Evolutionary conservation across 2,797 vertebrate species (phyloP), one percentile per base, ranked within the genome.

Genomic region (Eulemur albifrons): DNA sequence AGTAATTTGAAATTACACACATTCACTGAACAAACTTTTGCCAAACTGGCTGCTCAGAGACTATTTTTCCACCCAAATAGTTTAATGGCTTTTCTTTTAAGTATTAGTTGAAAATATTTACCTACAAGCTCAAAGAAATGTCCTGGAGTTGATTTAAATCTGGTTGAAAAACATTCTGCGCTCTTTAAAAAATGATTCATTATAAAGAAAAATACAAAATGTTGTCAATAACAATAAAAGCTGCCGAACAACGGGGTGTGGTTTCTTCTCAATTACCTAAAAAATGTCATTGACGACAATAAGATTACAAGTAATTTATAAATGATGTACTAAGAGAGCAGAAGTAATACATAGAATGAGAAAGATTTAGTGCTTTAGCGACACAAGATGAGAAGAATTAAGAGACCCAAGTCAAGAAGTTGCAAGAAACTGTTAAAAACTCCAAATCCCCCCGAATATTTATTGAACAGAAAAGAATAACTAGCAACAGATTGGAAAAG

Each of bases 21-120:
- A 96, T 95, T 96, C 81, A 59, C 81, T 88, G 76, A 93, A 40
- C 20, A 94, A 89, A 83, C 17, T 54, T 72, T 63, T 92, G 95
- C 95, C 97, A 97, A 95, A 84, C 48, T 90, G 97, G 81, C 97
- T 96, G 69, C 87, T 86, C 48, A 40, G 43, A 65, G 90, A 77
- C 57, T 73, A 43, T 95, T 96, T 97, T 97, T 95, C 97, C 85
- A 45, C 90, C 94, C 96, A 88, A 92, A 97, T 88, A 87, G 50
- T 90, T 97, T 96, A 97, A 98, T 96, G 92, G 70, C 77, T 98
- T 98, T 96, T 93, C 92, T 97, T 97, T 97, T 93, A 98, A 96
- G 96, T 83, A 96, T 95, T 96, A 69, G 52, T 96, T 92, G 86
- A 97, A 98, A 97, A 98, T 97, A 97, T 98, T 98, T 98, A 97